phyloP scores from a whole-genome alignment of 2,797 vertebrate genomes.

The Lagorchestes hirsutus region DNA sequence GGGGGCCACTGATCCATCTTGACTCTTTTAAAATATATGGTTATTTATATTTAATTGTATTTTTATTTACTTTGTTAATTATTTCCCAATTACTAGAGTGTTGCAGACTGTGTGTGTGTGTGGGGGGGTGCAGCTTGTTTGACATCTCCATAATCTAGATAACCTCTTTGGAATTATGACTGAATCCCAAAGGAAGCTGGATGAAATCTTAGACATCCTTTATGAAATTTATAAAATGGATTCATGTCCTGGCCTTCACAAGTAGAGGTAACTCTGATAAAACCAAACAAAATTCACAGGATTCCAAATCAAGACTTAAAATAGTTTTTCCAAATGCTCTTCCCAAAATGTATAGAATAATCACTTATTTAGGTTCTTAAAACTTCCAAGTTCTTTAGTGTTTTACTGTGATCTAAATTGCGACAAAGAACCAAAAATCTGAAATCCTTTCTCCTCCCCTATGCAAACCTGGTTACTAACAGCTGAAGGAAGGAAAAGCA shows the following conservation, averaged over 20 bases:
- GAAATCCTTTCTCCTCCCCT: slow-evolving; percentile 71
- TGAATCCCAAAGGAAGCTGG: not conserved
- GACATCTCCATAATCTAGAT: slow-evolving; percentile 55
- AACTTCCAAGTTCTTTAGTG: not conserved
- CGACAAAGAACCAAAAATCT: slow-evolving; percentile 68
- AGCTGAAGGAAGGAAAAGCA: slow-evolving; percentile 68
- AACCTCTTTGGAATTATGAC: slow-evolving; percentile 41
- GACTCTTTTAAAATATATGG: not conserved
- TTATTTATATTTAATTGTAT: not conserved
- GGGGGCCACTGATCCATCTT: not conserved
- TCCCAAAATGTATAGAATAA: not conserved
- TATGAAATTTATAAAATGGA: slow-evolving; percentile 16
- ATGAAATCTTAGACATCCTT: slow-evolving; percentile 52
- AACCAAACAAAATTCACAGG: slow-evolving; percentile 48
- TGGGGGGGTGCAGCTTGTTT: no score
- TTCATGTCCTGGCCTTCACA: slow-evolving; percentile 33
- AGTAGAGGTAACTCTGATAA: slow-evolving; percentile 53
- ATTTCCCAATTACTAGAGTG: not conserved
- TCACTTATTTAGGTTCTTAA: not conserved
- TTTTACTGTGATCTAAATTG: slow-evolving; percentile 62
- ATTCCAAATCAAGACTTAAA: slow-evolving; percentile 64
- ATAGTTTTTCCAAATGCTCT: not conserved
- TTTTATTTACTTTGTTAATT: not conserved
- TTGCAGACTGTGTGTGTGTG: not conserved
- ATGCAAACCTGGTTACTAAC: slow-evolving; percentile 73